These are phyloP conservation scores for Megaustenia siamemsis DNA, from an alignment of 2,888 invertebrate species.

Conservation along the genomic window DNA sequence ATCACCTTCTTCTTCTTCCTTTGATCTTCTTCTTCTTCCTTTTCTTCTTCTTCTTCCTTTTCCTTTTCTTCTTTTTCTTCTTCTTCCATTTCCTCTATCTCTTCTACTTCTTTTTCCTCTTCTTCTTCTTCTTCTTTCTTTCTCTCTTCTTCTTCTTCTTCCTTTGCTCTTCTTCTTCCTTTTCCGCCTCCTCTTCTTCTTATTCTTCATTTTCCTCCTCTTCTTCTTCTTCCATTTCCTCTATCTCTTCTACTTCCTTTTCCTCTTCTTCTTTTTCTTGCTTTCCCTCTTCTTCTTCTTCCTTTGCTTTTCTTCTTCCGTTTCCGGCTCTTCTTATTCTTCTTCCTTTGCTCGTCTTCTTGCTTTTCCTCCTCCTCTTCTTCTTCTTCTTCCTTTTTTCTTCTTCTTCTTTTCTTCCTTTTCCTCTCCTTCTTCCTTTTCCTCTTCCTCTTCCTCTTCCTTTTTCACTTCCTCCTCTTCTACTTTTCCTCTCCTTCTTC, in stretches of 20 bases:
- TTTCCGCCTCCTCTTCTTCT: too few relatives aligned
- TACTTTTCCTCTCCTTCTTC: background rate
- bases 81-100: background rate
- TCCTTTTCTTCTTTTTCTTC: constrained; percentile 1
- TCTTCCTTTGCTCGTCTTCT: background rate
- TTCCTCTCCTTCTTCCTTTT: background rate
- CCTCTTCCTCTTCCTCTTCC: background rate
- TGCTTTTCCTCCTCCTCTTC: too few relatives aligned
- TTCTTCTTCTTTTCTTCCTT: background rate
- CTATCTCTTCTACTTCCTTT: too few relatives aligned
- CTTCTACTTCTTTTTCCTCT: constrained; percentile 32
- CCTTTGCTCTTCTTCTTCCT: background rate
- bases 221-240: background rate
- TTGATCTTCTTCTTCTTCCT: background rate
- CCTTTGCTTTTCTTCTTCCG: too few relatives aligned
- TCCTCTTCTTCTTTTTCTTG: too few relatives aligned
- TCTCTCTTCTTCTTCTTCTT: constrained; percentile 3
- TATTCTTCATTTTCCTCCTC: constrained; percentile 10
- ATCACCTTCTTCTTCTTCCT: constrained; percentile 12
- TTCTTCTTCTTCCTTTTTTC: background rate
- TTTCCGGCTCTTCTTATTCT: background rate
- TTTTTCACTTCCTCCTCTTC: background rate
- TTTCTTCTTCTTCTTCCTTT: background rate
- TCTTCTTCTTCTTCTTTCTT: constrained; percentile 15
- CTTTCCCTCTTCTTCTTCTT: too few relatives aligned